A percentile compares a stretch with the other conserved stretches of the same genome.
Evolutionary conservation across 2,888 invertebrate genomes (phyloP).

Genomic region (Acleris holmiana): DNA sequence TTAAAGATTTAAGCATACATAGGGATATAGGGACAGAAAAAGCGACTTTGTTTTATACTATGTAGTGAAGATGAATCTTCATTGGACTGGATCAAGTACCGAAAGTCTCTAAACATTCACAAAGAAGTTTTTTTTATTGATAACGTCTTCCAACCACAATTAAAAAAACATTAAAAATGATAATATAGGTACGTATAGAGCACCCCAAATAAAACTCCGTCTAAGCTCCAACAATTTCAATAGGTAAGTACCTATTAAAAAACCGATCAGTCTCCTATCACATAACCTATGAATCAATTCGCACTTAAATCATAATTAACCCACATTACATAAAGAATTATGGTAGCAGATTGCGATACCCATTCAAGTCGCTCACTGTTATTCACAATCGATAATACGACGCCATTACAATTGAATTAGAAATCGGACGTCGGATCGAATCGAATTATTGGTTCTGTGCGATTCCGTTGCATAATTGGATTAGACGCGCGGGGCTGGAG

Average conservation of each 20-base stretch:
- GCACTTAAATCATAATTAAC: slow-evolving; percentile 19
- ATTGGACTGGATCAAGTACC: no score
- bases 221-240: no score
- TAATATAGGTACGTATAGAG: no score
- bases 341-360: slow-evolving; percentile 39
- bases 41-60: no score
- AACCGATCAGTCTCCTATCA: slow-evolving; percentile 5
- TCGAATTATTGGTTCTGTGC: slow-evolving; percentile 57
- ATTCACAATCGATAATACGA: slow-evolving; percentile 55
- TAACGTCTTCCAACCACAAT: no score
- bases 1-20: no score
- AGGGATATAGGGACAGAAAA: no score
- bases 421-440: slow-evolving; percentile 63
- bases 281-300: slow-evolving; percentile 25
- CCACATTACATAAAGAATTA: slow-evolving; percentile 24
- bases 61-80: no score
- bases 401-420: slow-evolving; percentile 66
- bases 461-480: slow-evolving; percentile 59
- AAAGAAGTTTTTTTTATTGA: no score
- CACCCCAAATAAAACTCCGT: no score
- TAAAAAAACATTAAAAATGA: no score
- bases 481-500: slow-evolving; percentile 39
- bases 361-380: slow-evolving; percentile 48
- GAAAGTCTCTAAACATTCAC: no score
- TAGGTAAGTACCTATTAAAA: slow-evolving; percentile 2